Base-by-base conservation (phyloP, 2,113 vertebrate species). In the Elachura formosa region DNA sequence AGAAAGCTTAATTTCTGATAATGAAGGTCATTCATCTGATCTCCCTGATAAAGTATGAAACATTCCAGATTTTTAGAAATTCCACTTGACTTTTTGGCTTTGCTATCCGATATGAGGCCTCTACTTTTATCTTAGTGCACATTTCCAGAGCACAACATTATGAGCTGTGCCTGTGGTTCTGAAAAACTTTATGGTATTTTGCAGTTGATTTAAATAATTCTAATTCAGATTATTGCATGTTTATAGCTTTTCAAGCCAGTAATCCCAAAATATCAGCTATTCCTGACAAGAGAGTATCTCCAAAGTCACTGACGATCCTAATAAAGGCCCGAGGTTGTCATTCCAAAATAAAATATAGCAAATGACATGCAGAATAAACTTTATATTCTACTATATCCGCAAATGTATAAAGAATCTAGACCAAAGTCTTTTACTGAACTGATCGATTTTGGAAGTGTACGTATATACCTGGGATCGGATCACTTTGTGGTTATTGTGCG, bases 261-360 rank as follows among this genome's bases (percentile, higher is more conserved):
- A 66, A 71, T 56, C 41, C 33, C 43, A 40, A 94, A 72, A 63
- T 45, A 68, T 19, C 29, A 89, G 29, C 29, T 69, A 74, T 41
- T 86, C 4, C 49, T 66, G 28, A 59, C 33, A 69, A 81, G 6
- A 11, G 48, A 63, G 7, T 48, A 11, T 72, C 41, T 92, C 48
- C 28, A 82, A 63, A 76, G n/a, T 79, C 66, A 78, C 13, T 68
- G 18, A 26, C 14, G 25, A 34, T 49, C 36, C 2, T 83, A 23
- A 41, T 1, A 1, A 69, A 80, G 43, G 74, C 34, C 81, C 54
- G 56, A 20, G 2, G 6, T 16, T 46, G 12, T 51, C 1, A 0
- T 21, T 38, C 52, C 33, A 64, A 89, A 92, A 71, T 79, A 81
- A 84, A 78, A 54, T 40, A 11, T 13, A 51, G 12, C 2, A 29